Evolutionary conservation across 2,797 vertebrate genomes (phyloP).

Genomic region (Rhinatrema bivittatum): DNA sequence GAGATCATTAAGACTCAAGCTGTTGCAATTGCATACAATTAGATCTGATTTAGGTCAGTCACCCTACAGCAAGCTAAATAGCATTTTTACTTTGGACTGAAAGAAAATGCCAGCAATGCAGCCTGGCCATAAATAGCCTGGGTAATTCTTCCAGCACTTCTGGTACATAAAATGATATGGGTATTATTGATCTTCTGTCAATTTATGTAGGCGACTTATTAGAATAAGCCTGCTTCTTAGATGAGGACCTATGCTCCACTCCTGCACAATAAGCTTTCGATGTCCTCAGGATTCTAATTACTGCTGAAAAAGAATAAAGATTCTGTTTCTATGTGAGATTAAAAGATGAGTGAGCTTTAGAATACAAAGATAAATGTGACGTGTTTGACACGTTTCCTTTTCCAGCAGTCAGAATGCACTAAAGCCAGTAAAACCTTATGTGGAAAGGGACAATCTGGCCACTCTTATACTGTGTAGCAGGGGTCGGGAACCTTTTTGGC

Average conservation of each 20-base stretch:
- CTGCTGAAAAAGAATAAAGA: conserved; percentile 28
- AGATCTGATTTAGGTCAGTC: conserved; percentile 38
- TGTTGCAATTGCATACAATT: conserved; percentile 29
- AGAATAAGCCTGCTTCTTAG: conserved; percentile 17
- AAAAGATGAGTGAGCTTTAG: conserved; percentile 33
- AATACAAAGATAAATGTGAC: conserved; percentile 24
- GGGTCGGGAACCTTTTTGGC: no score
- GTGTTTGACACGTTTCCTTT: conserved; percentile 18
- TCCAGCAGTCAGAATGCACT: no score
- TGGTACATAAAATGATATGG: neutral
- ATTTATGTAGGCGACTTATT: no score
- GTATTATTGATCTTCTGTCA: conserved; percentile 8
- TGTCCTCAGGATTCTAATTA: conserved; percentile 24
- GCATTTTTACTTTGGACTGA: conserved; percentile 32
- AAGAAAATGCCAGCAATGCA: conserved; percentile 3
- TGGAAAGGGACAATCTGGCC: no score
- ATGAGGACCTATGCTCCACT: conserved; percentile 13
- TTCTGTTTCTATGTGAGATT: conserved; percentile 29
- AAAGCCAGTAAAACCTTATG: no score
- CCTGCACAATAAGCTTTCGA: conserved; percentile 15
- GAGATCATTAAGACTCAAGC: conserved; percentile 32
- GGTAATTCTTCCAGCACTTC: neutral
- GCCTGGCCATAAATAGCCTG: conserved; percentile 7
- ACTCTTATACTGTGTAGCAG: no score
- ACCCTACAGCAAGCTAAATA: conserved; percentile 4